These are phyloP conservation scores for Dendrolimus punctatus DNA, from an alignment of 1,140 invertebrate species.

Conservation along the genomic window DNA sequence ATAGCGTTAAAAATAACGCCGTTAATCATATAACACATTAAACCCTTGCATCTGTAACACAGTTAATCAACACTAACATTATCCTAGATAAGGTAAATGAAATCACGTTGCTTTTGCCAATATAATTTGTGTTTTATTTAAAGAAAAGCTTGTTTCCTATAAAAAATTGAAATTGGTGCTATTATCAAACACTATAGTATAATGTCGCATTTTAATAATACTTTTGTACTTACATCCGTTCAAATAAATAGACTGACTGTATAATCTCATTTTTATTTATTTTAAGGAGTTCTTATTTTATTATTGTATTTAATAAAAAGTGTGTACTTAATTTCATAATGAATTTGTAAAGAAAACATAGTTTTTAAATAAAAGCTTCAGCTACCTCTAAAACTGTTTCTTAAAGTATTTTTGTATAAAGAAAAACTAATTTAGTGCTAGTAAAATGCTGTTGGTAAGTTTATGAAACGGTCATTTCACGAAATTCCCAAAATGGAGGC, in stretches of 20 bases:
- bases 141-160: slow-evolving; percentile 1
- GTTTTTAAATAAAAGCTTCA: slow-evolving; percentile 36
- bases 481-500: too few species aligned
- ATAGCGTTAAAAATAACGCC: too few species aligned
- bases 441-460: slow-evolving; percentile 8
- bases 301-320: slow-evolving; percentile 8
- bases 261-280: background rate
- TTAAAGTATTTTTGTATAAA: slow-evolving; percentile 59
- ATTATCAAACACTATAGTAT: slow-evolving; percentile 31
- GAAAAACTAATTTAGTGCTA: slow-evolving; percentile 36
- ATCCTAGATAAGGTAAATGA: too few species aligned
- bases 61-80: too few species aligned
- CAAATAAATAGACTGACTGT: too few species aligned
- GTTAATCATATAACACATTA: too few species aligned
- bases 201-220: slow-evolving; percentile 20
- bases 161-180: slow-evolving; percentile 42
- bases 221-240: slow-evolving; percentile 11
- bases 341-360: slow-evolving; percentile 24
- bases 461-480: background rate
- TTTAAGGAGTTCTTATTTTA: slow-evolving; percentile 9
- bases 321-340: slow-evolving; percentile 27
- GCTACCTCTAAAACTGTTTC: slow-evolving; percentile 59
- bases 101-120: too few species aligned
- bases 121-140: background rate
- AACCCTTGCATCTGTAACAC: too few species aligned